Base-by-base conservation (phyloP, 2,888 invertebrate genomes). In the Sinohyriopsis cumingii region DNA sequence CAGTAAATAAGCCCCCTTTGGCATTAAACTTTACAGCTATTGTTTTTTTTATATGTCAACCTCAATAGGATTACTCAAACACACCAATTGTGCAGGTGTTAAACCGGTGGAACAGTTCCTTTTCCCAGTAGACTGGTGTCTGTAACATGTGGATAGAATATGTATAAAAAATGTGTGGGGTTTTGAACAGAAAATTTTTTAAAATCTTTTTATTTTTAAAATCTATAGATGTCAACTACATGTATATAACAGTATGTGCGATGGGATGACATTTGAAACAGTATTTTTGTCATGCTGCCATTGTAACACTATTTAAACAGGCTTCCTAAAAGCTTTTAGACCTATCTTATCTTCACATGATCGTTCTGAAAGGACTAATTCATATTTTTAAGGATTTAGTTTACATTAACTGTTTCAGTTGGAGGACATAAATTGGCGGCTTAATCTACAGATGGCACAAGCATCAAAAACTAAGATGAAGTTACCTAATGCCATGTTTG, bases 371-470 rank as follows among this genome's bases (percentile, higher is more conserved):
- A 62, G 7, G 19, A 15, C 18, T 19, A 54, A 22, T n/a, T 55
- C 55, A 24, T 18, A 24, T 20, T 54, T 55, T 56, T 24, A 57
- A 53, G 20, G 55, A 45, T 45, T 45, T 45, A 15, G 9, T 65
- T 68, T 71, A 20, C 57, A 45, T 71, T 75, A 9, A 33, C 7
- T 45, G 15, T 61, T 22, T 28, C 82, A 89, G 89, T 76, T 90
- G 57, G 86, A 87, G 57, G 83, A 84, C 63, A 84, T 89, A 5
- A 87, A 88, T 69, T 90, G 90, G 90, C 72, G 88, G 66, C 74
- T 89, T n/a, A 86, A 87, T 60, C 79, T 90, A 19, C 86, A 88
- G 72, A 84, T 89, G 84, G 87, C 88, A 4, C 88, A 89, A 74
- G 77, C 87, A 18, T 82, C 75, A n/a, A 79, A 83, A 73, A 77